Base-by-base conservation (phyloP, 2,888 invertebrate species). In the Tachina lurida region DNA sequence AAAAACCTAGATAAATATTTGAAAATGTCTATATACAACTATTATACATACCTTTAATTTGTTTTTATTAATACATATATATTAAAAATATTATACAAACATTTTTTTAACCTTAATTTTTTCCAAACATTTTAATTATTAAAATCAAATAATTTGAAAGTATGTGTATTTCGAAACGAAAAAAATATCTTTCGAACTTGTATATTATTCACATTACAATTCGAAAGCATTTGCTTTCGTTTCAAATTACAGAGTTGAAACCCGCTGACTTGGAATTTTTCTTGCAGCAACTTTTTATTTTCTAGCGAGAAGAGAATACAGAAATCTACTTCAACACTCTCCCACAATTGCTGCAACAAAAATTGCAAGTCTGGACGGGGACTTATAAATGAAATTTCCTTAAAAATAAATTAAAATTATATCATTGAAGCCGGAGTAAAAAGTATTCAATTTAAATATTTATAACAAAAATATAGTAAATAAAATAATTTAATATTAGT, bases 1-100 rank as follows among this genome's bases (percentile, higher is more conserved):
- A 31, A 31, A 31, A 71, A 62, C 41, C 76, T 82, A 82, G 77
- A 77, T 78, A 81, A 77, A 81, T 70, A 81, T 68, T 56, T 54
- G 60, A 63, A 17, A 45, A 68, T 62, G 31, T 74, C 62, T 45
- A 84, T 77, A 70, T 43, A 47, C 47, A 60, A 31, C 1, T 31
- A 31, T 31, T 31, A 31, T 4, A 56, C 17, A 1, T 60, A 10
- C 56, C 31, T 49, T 56, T 63, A 73, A 74, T 43, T 43, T 49
- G 49, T 68, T 67, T 77, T 73, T 67, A 49, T 22, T 70, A 49
- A 62, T 58, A 31, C 31, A 31, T 22, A 67, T 56, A 31, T 22
- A 67, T 56, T 13, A 47, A 71, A 79, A 63, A 63, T 62, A 60
- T 31, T 45, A 31, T 54, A 79, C 41, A 63, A 49, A 15, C 3